These are phyloP conservation scores for Cuniculus paca DNA, from an alignment of 2,797 vertebrate genomes.

Conservation along the genomic window DNA sequence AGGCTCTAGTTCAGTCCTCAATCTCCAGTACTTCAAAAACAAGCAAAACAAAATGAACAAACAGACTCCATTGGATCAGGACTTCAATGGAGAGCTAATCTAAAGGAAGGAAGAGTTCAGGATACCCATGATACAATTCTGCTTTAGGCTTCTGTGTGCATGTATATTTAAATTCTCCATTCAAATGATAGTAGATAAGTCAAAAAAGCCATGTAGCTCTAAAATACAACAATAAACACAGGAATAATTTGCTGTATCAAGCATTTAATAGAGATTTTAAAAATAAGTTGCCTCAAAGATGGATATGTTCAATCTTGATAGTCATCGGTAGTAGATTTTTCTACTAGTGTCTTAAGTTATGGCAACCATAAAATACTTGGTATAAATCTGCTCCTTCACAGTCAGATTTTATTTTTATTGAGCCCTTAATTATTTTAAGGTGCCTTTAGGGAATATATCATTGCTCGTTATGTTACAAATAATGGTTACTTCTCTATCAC, in stretches of 20 bases:
- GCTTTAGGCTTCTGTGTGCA: not conserved
- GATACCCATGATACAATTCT: constrained; percentile 27
- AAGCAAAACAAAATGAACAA: not conserved
- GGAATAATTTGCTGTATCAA: constrained; percentile 5
- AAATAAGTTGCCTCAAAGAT: not conserved
- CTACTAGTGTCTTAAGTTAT: not conserved
- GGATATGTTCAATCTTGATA: not conserved
- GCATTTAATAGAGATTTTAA: constrained; percentile 42
- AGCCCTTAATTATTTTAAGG: not conserved
- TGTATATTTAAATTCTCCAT: not conserved
- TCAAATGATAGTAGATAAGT: not conserved
- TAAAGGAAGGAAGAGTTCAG: constrained; percentile 36
- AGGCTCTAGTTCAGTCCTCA: not conserved
- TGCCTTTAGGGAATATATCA: not conserved
- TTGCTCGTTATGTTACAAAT: not conserved
- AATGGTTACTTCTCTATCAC: constrained; percentile 20
- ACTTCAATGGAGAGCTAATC: not conserved
- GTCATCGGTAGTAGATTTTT: not conserved
- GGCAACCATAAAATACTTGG: not conserved
- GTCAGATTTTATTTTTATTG: constrained; percentile 45
- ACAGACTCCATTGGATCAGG: not conserved
- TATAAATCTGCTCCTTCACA: constrained; percentile 17
- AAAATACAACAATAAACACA: constrained; percentile 60
- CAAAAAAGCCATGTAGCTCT: constrained; percentile 19
- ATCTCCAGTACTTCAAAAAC: not conserved